A percentile compares a stretch with the other conserved stretches of the same genome.
Conservation (phyloP, 2,888 invertebrate species). For the Heliconius sara region DNA sequence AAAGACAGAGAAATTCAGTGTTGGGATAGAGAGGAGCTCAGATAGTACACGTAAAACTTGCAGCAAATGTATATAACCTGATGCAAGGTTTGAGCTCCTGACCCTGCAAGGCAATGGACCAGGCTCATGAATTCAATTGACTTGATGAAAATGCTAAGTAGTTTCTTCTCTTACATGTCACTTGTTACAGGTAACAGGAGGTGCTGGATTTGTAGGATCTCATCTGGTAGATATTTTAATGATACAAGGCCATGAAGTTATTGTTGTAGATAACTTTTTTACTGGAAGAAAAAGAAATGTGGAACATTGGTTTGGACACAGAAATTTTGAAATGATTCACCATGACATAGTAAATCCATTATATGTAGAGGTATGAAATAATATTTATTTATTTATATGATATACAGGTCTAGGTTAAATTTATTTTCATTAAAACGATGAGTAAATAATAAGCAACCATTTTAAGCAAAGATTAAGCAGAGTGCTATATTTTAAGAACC, state of each 20-base stretch:
- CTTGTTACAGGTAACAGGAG: slow-evolving; percentile 91
- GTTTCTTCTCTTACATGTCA: not conserved
- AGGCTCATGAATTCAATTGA: no score
- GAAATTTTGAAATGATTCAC: slow-evolving; percentile 99
- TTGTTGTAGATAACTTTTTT: slow-evolving; percentile 98
- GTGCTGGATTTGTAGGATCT: slow-evolving; percentile 99
- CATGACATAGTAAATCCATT: slow-evolving; percentile 99
- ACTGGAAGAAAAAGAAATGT: slow-evolving; percentile 98
- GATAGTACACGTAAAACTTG: no score
- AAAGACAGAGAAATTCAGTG: no score
- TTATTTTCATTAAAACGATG: not conserved
- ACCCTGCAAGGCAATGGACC: no score
- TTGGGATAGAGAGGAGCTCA: no score
- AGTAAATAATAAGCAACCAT: not conserved
- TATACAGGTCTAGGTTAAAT: not conserved
- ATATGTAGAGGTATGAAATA: slow-evolving; percentile 89
- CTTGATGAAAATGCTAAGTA: not conserved
- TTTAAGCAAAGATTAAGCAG: not conserved
- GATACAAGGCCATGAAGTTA: slow-evolving; percentile 97
- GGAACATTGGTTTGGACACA: slow-evolving; percentile 99
- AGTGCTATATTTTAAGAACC: no score
- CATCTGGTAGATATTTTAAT: slow-evolving; percentile 98
- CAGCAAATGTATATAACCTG: no score
- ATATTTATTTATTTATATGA: not conserved
- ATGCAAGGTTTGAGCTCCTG: no score